Conservation (phyloP, 37 sponge, comb jelly and placozoan genomes). For the Petrosia ficiformis region DNA sequence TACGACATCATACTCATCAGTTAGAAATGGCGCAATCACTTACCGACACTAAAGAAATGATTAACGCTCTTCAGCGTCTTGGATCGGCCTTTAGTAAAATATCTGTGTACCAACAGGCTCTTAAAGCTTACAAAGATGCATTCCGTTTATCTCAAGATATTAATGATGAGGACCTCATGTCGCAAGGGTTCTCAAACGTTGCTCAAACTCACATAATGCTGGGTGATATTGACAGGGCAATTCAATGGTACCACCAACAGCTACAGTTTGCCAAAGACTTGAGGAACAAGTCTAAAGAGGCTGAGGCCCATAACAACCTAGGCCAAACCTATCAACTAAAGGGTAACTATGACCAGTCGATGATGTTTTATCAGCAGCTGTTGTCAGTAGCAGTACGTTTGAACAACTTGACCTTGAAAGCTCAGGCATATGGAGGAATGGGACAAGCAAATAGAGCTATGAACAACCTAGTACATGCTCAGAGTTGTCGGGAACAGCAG, state of each 20-base stretch:
- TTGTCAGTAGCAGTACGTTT: slow-evolving; percentile 78
- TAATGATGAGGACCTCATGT: slow-evolving; percentile 38
- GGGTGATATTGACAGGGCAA: slow-evolving; percentile 74
- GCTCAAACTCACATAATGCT: slow-evolving; percentile 21
- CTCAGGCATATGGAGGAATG: slow-evolving; percentile 90
- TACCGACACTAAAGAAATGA: slow-evolving; percentile 47
- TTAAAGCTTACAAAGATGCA: slow-evolving; percentile 77
- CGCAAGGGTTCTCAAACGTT: slow-evolving; percentile 37
- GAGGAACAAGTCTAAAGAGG: slow-evolving; percentile 73
- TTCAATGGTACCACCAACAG: slow-evolving; percentile 76
- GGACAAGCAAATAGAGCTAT: slow-evolving; percentile 81
- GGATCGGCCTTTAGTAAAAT: slow-evolving; percentile 68
- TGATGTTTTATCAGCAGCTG: slow-evolving; percentile 87
- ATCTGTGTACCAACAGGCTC: slow-evolving; percentile 52
- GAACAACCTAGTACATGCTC: slow-evolving; percentile 78
- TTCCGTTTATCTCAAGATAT: slow-evolving; percentile 49
- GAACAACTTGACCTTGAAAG: slow-evolving; percentile 70
- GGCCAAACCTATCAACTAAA: slow-evolving; percentile 61
- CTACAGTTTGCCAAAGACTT: slow-evolving; percentile 75
- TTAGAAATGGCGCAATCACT: slow-evolving; percentile 41
- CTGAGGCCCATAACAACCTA: slow-evolving; percentile 75
- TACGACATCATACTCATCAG: slow-evolving; percentile 73
- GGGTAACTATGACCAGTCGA: slow-evolving; percentile 68
- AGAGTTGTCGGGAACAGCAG: slow-evolving; percentile 87
- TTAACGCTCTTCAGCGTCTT: slow-evolving; percentile 69